phyloP scores from a whole-genome alignment of 2,113 vertebrate genomes.

The Cettia cetti region DNA sequence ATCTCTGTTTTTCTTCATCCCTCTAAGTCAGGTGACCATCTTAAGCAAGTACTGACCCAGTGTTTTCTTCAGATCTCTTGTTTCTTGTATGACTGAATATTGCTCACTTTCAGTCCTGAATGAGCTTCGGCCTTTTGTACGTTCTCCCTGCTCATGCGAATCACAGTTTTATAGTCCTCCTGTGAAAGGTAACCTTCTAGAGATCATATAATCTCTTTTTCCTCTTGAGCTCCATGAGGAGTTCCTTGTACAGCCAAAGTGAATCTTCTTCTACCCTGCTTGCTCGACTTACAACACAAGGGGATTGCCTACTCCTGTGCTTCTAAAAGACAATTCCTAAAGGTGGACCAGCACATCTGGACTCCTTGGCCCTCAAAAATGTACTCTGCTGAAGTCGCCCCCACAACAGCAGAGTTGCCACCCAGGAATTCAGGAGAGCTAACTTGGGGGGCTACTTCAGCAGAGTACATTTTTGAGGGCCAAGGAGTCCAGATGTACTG shows the following conservation, averaged over 20 bases:
- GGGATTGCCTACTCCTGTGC: background rate
- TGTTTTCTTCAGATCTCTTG: background rate
- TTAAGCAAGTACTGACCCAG: background rate
- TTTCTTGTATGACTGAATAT: background rate
- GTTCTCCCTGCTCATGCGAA: background rate
- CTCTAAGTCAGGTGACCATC: background rate
- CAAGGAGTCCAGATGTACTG: no score
- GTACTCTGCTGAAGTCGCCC: background rate
- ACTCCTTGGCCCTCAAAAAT: background rate
- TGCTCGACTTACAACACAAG: background rate
- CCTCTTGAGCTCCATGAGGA: background rate
- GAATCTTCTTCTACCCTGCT: fast-evolving
- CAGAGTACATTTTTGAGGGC: no score
- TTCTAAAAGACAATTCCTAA: background rate
- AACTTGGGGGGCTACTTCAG: no score
- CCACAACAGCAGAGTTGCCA: no score
- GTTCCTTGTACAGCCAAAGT: background rate
- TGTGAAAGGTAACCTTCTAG: background rate
- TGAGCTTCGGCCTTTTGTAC: background rate
- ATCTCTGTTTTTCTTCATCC: background rate
- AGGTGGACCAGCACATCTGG: background rate
- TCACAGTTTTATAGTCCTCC: background rate
- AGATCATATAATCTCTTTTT: background rate
- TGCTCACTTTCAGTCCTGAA: background rate
- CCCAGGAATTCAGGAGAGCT: no score